These are phyloP conservation scores for Trisateles emortualis DNA, from an alignment of 2,888 invertebrate species.

Conservation along the genomic window DNA sequence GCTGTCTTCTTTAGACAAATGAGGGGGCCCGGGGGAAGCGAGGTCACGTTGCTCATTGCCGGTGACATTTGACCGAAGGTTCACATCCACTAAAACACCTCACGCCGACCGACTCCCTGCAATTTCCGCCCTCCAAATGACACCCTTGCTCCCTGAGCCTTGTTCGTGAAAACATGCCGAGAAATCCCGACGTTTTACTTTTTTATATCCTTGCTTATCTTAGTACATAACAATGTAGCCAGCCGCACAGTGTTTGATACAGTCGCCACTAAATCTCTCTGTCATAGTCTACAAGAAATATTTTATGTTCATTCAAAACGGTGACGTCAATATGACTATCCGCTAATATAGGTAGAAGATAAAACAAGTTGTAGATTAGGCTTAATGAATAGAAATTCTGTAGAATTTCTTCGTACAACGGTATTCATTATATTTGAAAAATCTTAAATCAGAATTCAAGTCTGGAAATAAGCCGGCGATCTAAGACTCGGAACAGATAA, in stretches of 20 bases:
- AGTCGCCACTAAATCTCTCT: conserved; percentile 27
- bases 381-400: neutral
- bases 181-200: conserved; percentile 69
- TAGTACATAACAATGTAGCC: conserved; percentile 57
- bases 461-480: neutral
- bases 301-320: conserved; percentile 22
- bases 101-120: conserved; percentile 60
- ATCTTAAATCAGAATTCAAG: neutral
- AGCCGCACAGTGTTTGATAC: conserved; percentile 56
- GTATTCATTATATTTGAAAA: neutral
- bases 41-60: conserved; percentile 68
- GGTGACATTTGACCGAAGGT: conserved; percentile 70
- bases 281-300: conserved; percentile 28
- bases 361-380: neutral
- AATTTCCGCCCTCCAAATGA: conserved; percentile 73
- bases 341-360: conserved; percentile 1
- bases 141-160: conserved; percentile 62
- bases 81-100: conserved; percentile 66
- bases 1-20: conserved; percentile 62
- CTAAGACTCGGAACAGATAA: neutral
- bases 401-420: neutral
- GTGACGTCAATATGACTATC: conserved; percentile 2
- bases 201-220: conserved; percentile 70
- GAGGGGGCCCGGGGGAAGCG: conserved; percentile 51
- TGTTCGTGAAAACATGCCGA: conserved; percentile 60